Evolutionary conservation across 2,888 invertebrate species (phyloP).

Genomic region (Gryllus longicercus): DNA sequence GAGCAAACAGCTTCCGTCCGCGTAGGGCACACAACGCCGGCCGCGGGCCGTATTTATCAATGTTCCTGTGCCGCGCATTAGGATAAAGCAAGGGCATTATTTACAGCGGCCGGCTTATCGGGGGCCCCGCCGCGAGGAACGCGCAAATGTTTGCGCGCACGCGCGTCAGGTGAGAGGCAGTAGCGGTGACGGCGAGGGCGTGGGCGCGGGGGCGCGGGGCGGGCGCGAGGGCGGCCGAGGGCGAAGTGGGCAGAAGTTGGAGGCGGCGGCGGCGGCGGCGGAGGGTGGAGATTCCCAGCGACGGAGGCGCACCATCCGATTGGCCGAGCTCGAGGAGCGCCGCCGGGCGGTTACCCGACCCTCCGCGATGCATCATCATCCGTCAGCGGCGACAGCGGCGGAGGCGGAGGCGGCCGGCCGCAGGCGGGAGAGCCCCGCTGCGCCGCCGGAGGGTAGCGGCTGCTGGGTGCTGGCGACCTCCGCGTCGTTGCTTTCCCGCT

Average conservation of each 20-base stretch:
- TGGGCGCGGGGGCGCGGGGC: too few species aligned
- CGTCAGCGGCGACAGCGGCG: not conserved
- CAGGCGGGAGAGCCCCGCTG: not conserved
- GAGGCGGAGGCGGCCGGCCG: not conserved
- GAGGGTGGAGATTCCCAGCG: too few species aligned
- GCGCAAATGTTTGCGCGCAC: too few species aligned
- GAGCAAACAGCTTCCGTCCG: too few species aligned
- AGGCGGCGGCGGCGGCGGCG: too few species aligned
- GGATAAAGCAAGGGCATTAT: not conserved
- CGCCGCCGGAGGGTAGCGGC: not conserved
- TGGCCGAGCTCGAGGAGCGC: too few species aligned
- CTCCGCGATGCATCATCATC: constrained; percentile 10
- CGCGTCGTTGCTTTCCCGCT: not conserved
- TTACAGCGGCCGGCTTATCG: not conserved
- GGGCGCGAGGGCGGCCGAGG: too few species aligned
- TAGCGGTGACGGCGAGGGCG: too few species aligned
- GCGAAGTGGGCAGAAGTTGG: too few species aligned
- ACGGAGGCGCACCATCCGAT: too few species aligned
- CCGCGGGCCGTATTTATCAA: constrained; percentile 4
- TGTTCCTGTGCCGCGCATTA: not conserved
- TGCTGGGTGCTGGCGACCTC: not conserved
- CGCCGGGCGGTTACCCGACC: not conserved
- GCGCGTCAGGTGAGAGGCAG: too few species aligned
- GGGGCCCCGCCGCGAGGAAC: too few species aligned
- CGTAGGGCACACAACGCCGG: not conserved